Conservation (phyloP, 2,888 invertebrate species). For the Leptopilina syphax region DNA sequence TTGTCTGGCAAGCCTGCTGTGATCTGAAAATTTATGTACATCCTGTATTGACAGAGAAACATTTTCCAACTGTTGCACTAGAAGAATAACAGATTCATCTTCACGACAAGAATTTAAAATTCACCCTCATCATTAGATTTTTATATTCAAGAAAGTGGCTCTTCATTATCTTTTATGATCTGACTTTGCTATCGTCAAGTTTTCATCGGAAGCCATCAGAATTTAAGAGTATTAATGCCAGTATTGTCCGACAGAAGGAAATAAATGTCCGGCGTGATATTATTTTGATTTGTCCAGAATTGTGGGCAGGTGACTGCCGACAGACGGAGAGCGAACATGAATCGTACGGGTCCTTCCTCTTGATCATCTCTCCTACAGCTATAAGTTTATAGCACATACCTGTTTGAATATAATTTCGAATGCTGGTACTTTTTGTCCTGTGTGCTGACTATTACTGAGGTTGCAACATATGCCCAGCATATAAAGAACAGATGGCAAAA, state of each 20-base stretch:
- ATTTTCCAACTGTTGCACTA: conserved; percentile 16
- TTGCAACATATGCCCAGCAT: conserved; percentile 68
- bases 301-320: conserved; percentile 69
- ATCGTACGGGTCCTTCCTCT: neutral
- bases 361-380: neutral
- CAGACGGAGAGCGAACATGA: conserved; percentile 70
- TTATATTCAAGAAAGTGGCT: conserved; percentile 1
- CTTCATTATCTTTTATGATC: conserved; percentile 29
- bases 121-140: neutral
- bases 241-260: conserved; percentile 43
- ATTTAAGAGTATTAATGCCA: neutral
- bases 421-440: conserved; percentile 42
- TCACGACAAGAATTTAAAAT: neutral
- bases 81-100: neutral
- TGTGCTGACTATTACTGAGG: conserved; percentile 28
- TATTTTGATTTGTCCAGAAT: conserved; percentile 69
- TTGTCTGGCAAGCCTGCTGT: no score
- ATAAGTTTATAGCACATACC: conserved; percentile 24
- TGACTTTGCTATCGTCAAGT: neutral
- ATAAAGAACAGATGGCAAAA: conserved; percentile 67
- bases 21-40: no score
- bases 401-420: conserved; percentile 19
- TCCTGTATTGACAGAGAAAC: no score
- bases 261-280: conserved; percentile 60
- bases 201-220: conserved; percentile 17